Conservation (phyloP, 2,113 vertebrate species). For the Gymnogyps californianus region DNA sequence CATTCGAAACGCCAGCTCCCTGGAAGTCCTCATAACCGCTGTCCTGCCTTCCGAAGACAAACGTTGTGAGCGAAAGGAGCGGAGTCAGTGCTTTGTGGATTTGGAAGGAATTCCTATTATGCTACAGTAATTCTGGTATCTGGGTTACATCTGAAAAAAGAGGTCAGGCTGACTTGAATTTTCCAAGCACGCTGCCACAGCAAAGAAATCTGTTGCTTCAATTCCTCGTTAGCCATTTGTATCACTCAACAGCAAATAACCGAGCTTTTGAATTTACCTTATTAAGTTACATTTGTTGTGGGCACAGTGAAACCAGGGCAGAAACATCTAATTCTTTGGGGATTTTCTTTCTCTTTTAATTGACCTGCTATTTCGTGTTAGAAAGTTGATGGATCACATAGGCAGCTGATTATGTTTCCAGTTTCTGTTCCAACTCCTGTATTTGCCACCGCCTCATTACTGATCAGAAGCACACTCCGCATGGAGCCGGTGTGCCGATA, state of each 20-base stretch:
- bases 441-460: conserved; percentile 42
- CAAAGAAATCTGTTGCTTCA: conserved; percentile 63
- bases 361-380: conserved; percentile 39
- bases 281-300: conserved; percentile 55
- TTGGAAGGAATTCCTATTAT: conserved; percentile 73
- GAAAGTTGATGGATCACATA: conserved; percentile 38
- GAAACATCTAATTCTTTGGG: neutral
- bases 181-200: conserved; percentile 62
- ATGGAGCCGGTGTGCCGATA: conserved; percentile 10
- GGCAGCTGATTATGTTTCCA: conserved; percentile 55
- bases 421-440: conserved; percentile 47
- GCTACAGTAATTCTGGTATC: conserved; percentile 69
- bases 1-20: neutral
- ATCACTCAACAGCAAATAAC: conserved; percentile 20
- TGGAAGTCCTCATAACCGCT: neutral
- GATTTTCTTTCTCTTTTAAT: conserved; percentile 52
- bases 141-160: conserved; percentile 69
- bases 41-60: conserved; percentile 38
- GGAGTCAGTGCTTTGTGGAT: conserved; percentile 53
- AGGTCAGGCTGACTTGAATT: conserved; percentile 67
- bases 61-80: neutral
- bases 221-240: conserved; percentile 41
- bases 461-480: conserved; percentile 42
- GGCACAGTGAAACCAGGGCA: neutral
- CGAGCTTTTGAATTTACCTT: conserved; percentile 17